Conservation (phyloP, 2,888 invertebrate genomes). For the Balanococcus diminutus region DNA sequence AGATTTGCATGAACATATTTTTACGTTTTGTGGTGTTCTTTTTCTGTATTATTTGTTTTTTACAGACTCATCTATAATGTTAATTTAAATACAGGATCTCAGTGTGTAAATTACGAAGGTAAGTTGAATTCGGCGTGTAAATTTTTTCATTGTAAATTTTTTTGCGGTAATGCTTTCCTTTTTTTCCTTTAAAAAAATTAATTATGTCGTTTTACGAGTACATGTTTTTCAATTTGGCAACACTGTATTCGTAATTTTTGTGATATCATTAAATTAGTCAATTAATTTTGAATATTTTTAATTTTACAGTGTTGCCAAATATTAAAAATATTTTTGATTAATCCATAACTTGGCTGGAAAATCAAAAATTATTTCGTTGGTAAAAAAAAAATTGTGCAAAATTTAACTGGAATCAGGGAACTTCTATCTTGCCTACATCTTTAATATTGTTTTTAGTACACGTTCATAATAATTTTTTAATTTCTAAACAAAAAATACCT, state of each 20-base stretch:
- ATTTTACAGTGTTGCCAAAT: no score
- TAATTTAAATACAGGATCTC: constrained; percentile 28
- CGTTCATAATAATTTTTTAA: background rate
- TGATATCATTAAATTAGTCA: no score
- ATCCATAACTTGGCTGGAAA: no score
- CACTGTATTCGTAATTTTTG: background rate
- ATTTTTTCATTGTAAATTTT: background rate
- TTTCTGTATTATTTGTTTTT: constrained; percentile 44
- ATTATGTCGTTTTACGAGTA: no score
- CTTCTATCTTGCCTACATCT: no score
- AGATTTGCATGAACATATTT: background rate
- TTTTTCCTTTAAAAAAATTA: no score
- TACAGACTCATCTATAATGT: constrained; percentile 47
- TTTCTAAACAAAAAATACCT: background rate
- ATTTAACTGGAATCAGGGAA: background rate
- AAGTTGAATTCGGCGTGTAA: background rate
- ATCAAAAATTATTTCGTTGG: no score
- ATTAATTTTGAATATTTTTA: no score
- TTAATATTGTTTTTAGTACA: background rate
- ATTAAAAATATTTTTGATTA: no score
- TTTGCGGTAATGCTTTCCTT: background rate
- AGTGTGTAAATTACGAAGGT: constrained; percentile 11
- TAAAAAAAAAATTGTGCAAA: no score
- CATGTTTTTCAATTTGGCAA: background rate
- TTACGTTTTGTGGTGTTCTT: constrained; percentile 13